Percentiles rank a stretch among this genome's conserved stretches.
Conservation (phyloP, 2,888 invertebrate genomes). For the Synanthedon myopaeformis region DNA sequence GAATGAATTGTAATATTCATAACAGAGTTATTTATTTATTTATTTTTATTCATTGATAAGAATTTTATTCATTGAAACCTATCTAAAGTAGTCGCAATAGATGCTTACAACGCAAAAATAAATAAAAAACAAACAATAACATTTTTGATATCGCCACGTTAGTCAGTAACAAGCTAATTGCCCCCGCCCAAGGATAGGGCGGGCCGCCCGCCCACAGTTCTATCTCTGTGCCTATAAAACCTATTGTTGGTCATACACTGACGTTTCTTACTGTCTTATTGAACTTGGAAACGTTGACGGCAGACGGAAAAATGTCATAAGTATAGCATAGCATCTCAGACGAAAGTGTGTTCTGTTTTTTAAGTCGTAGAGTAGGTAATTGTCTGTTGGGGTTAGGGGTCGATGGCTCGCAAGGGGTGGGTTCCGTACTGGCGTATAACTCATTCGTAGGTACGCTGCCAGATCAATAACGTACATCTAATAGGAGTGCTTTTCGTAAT, state of each 20-base stretch:
- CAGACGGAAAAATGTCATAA: conserved; percentile 60
- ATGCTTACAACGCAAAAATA: too few species aligned
- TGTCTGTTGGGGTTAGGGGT: conserved; percentile 25
- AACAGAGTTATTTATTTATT: too few species aligned
- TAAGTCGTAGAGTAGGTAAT: conserved; percentile 17
- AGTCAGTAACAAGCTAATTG: conserved; percentile 32
- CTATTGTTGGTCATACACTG: conserved; percentile 37
- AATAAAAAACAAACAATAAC: background rate
- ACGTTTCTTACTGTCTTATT: conserved; percentile 55
- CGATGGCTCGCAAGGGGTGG: conserved; percentile 23
- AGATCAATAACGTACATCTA: conserved; percentile 56
- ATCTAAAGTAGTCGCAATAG: too few species aligned
- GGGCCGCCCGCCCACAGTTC: conserved; percentile 41
- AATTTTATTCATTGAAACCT: too few species aligned
- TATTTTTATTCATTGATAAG: too few species aligned
- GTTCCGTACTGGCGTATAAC: conserved; percentile 46
- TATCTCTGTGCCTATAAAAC: conserved; percentile 30
- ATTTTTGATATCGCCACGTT: background rate
- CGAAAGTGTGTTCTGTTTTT: conserved; percentile 38
- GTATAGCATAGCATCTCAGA: conserved; percentile 30
- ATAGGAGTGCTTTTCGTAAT: conserved; percentile 23
- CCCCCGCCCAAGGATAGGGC: conserved; percentile 54
- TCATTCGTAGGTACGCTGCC: conserved; percentile 52
- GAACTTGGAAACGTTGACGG: conserved; percentile 38
- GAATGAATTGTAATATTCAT: too few species aligned